Percentiles rank a stretch among this genome's conserved stretches.
These are phyloP conservation scores for Dryobotodes eremita DNA, from an alignment of 2,888 invertebrate species.

Conservation along the genomic window DNA sequence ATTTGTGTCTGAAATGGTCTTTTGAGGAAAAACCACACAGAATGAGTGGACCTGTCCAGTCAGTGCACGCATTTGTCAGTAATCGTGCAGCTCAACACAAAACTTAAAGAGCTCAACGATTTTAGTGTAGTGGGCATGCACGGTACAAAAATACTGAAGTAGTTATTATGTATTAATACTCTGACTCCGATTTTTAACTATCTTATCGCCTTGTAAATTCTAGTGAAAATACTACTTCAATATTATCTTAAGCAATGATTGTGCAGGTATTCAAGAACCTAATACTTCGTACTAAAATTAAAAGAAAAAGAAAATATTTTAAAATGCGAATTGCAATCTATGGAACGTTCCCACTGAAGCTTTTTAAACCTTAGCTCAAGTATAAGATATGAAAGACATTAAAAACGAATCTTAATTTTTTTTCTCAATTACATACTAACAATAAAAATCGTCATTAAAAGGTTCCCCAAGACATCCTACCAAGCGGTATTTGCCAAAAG, in stretches of 20 bases:
- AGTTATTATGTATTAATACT: not conserved
- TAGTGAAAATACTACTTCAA: not conserved
- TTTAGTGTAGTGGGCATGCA: not conserved
- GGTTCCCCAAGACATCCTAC: not conserved
- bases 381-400: not conserved
- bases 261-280: not conserved
- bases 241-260: not conserved
- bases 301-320: not conserved
- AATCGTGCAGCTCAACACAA: no score
- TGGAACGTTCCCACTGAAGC: not conserved
- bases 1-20: no score
- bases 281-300: not conserved
- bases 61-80: no score
- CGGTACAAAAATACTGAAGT: not conserved
- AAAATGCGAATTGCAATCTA: not conserved
- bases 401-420: conserved; percentile 19
- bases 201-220: not conserved
- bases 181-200: conserved; percentile 12
- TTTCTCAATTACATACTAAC: conserved; percentile 1
- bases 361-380: not conserved
- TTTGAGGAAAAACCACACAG: no score
- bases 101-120: no score
- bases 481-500: conserved; percentile 37
- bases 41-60: no score
- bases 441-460: conserved; percentile 18